These are phyloP conservation scores for Fukomys damarensis DNA, from an alignment of 2,113 vertebrate genomes.

Conservation along the genomic window DNA sequence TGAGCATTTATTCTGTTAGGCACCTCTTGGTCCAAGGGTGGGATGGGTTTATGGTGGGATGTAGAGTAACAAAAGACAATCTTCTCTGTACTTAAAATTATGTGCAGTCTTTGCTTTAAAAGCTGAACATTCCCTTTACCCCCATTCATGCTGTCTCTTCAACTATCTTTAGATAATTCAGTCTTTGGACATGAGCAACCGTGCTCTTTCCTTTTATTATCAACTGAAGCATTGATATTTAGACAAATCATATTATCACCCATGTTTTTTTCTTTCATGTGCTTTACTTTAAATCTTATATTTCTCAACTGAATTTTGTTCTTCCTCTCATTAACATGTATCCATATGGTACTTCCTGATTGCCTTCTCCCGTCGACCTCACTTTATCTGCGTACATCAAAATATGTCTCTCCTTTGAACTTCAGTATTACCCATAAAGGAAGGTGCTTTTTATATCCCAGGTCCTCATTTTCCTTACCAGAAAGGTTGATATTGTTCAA, in stretches of 20 bases:
- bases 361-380: not conserved
- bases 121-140: not conserved
- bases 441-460: conserved; percentile 2
- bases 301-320: conserved; percentile 40
- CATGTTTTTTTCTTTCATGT: not conserved
- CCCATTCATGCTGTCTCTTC: not conserved
- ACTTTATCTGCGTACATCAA: not conserved
- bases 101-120: conserved; percentile 7
- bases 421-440: conserved; percentile 3
- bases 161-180: not conserved
- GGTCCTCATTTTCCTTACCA: conserved; percentile 9
- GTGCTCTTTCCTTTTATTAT: not conserved
- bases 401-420: conserved; percentile 22
- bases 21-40: not conserved
- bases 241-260: not conserved
- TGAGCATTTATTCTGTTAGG: not conserved
- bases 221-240: not conserved
- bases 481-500: not conserved
- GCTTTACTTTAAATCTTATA: conserved; percentile 6
- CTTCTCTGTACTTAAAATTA: conserved; percentile 40
- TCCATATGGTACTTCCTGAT: conserved; percentile 9
- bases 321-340: not conserved
- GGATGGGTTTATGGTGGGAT: not conserved
- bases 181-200: not conserved
- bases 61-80: conserved; percentile 15